phyloP scores from a whole-genome alignment of 2,888 invertebrate species.

The Lithophane socia region DNA sequence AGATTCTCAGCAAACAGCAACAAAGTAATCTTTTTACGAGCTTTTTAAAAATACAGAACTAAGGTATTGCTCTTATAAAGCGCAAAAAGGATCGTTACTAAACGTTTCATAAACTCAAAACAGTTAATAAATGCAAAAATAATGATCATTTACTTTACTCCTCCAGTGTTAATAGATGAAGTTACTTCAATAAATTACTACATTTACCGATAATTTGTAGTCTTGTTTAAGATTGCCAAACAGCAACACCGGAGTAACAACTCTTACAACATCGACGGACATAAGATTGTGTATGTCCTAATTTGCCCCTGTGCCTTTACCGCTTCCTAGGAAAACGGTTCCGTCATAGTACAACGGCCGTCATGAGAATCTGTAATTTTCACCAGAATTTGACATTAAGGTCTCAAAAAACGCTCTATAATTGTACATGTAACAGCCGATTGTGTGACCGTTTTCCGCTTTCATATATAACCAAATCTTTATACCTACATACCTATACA shows the following conservation, averaged over 20 bases:
- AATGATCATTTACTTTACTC: not conserved
- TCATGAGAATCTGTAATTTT: no score
- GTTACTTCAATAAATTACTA: not conserved
- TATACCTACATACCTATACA: no score
- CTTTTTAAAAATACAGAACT: not conserved
- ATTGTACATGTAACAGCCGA: no score
- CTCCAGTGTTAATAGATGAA: constrained; percentile 1
- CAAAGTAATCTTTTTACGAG: not conserved
- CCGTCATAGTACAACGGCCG: no score
- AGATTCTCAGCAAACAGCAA: not conserved
- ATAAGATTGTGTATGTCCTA: not conserved
- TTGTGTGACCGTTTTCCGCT: no score
- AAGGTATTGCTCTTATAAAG: not conserved
- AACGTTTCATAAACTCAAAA: not conserved
- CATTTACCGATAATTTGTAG: not conserved
- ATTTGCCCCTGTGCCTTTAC: not conserved
- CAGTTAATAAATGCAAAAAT: not conserved
- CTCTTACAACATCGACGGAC: not conserved
- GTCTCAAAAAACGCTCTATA: no score
- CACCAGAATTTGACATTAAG: no score
- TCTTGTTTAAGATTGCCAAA: not conserved
- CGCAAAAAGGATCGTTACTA: not conserved
- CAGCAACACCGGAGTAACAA: not conserved
- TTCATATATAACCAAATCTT: no score
- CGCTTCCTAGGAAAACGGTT: no score